phyloP scores from a whole-genome alignment of 2,797 vertebrate species.

The Alosa sapidissima region DNA sequence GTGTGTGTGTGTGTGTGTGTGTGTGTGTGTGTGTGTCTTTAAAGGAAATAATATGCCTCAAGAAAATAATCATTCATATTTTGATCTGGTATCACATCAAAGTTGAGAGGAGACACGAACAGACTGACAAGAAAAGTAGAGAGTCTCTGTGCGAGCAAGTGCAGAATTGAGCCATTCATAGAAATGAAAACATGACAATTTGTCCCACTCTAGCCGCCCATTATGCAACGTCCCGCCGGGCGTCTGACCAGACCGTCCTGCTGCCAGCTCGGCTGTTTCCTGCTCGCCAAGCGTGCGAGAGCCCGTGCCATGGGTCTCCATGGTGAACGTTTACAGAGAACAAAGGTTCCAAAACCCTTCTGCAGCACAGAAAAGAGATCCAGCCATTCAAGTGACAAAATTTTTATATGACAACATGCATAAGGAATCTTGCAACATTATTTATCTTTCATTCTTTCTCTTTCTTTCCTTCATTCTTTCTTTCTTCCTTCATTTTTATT shows the following conservation, averaged over 20 bases:
- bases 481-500: background rate
- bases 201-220: background rate
- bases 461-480: background rate
- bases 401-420: background rate
- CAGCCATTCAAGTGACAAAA: background rate
- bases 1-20: background rate
- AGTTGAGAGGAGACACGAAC: background rate
- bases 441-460: background rate
- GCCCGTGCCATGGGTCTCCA: background rate
- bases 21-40: background rate
- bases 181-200: conserved; percentile 21
- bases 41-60: too few relatives aligned
- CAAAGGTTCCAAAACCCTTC: background rate
- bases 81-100: background rate
- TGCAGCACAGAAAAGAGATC: background rate
- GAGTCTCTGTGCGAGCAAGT: background rate
- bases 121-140: background rate
- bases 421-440: background rate
- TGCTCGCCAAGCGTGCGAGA: background rate
- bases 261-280: conserved; percentile 7
- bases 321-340: background rate
- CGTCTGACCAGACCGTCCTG: conserved; percentile 4
- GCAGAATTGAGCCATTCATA: conserved; percentile 19
- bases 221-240: conserved; percentile 9
- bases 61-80: too few relatives aligned